These are phyloP conservation scores for Halictus rubicundus DNA, from an alignment of 1,140 invertebrate species.

Conservation along the genomic window DNA sequence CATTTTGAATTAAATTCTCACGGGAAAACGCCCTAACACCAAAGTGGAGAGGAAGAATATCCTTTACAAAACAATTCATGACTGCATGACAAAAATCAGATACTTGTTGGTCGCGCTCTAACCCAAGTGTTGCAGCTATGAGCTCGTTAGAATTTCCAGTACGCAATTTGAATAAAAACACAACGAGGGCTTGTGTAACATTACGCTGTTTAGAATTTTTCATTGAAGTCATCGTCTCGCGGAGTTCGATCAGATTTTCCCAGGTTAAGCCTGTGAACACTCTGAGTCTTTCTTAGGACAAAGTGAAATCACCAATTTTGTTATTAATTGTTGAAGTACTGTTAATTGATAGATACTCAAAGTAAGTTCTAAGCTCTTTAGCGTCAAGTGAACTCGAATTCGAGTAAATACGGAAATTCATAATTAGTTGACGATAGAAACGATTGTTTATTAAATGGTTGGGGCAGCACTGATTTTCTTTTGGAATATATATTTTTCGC, in stretches of 20 bases:
- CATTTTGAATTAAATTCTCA: conserved; percentile 52
- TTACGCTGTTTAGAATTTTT: conserved; percentile 42
- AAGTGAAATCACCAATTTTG: conserved; percentile 40
- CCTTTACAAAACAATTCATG: conserved; percentile 62
- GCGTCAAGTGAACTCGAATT: neutral
- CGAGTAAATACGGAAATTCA: neutral
- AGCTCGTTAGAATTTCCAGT: conserved; percentile 63
- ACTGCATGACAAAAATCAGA: conserved; percentile 55
- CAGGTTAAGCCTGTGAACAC: conserved; percentile 59
- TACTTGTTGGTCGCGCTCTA: conserved; percentile 58
- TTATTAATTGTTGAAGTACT: conserved; percentile 36
- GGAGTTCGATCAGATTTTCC: conserved; percentile 2
- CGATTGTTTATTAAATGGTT: too few species aligned
- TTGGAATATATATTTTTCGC: neutral
- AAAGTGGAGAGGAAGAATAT: conserved; percentile 60
- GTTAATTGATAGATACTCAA: conserved; percentile 12
- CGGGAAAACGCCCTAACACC: conserved; percentile 43
- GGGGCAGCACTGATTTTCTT: too few species aligned
- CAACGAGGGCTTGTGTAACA: conserved; percentile 53
- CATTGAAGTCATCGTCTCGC: conserved; percentile 50
- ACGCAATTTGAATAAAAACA: conserved; percentile 67
- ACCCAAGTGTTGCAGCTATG: conserved; percentile 54
- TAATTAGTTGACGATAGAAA: neutral
- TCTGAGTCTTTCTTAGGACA: conserved; percentile 54
- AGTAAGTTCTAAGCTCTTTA: neutral